Percentiles rank a stretch among this genome's conserved stretches.
Conservation (phyloP, 2,888 invertebrate genomes). For the Drosophila rubida region DNA sequence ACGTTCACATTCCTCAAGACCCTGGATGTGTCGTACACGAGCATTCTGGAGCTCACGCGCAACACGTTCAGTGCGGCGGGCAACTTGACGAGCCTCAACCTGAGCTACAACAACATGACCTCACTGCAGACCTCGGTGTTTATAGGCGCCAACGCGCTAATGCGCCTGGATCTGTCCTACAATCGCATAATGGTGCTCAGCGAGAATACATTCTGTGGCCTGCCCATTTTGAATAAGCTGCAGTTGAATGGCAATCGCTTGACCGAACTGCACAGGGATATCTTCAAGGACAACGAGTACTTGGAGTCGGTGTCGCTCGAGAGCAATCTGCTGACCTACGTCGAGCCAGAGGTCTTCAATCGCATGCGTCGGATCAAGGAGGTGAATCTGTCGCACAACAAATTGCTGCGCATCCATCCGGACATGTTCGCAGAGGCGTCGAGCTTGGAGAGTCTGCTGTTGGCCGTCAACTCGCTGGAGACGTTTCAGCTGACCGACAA, state of each 20-base stretch:
- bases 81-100: slow-evolving; percentile 78
- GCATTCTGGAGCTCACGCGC: slow-evolving; percentile 82
- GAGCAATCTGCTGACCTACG: slow-evolving; percentile 76
- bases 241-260: slow-evolving; percentile 80
- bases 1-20: slow-evolving; percentile 80
- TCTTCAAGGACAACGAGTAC: slow-evolving; percentile 82
- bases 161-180: slow-evolving; percentile 82
- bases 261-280: slow-evolving; percentile 71
- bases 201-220: slow-evolving; percentile 81
- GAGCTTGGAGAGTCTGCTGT: slow-evolving; percentile 75
- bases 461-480: slow-evolving; percentile 72
- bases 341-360: slow-evolving; percentile 81
- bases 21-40: slow-evolving; percentile 82
- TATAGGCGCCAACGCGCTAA: slow-evolving; percentile 80
- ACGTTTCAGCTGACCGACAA: slow-evolving; percentile 78
- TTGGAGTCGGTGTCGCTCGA: slow-evolving; percentile 81
- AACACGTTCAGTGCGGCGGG: slow-evolving; percentile 83
- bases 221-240: slow-evolving; percentile 80
- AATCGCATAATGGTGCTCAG: slow-evolving; percentile 74
- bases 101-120: slow-evolving; percentile 82
- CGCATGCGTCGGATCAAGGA: slow-evolving; percentile 81
- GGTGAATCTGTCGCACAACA: slow-evolving; percentile 82
- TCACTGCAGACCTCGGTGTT: slow-evolving; percentile 83
- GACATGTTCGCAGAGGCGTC: slow-evolving; percentile 81
- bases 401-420: slow-evolving; percentile 76